Evolutionary conservation across 1,140 invertebrate genomes (phyloP).

Genomic region (Monomorium pharaonis): DNA sequence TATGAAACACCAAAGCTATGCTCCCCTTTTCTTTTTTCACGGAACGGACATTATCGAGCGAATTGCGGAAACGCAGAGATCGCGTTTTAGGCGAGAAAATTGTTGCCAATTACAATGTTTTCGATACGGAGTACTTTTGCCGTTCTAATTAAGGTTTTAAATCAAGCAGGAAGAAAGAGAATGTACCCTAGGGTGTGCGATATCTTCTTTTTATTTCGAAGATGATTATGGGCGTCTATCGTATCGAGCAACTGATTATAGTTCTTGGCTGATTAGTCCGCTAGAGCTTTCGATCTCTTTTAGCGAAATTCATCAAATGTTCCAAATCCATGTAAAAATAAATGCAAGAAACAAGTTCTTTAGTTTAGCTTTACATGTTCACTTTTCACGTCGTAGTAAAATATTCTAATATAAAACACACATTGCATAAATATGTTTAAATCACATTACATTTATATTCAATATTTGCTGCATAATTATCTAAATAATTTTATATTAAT

Average conservation of each 20-base stretch:
- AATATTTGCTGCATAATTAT: too few species aligned
- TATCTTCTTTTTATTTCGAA: constrained; percentile 13
- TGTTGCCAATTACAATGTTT: constrained; percentile 4
- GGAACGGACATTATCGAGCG: not conserved
- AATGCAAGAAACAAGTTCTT: not conserved
- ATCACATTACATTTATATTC: too few species aligned
- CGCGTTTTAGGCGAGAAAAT: not conserved
- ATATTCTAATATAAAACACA: too few species aligned
- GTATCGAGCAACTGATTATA: not conserved
- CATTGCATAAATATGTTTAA: too few species aligned
- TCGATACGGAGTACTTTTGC: not conserved
- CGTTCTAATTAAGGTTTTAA: constrained; percentile 11
- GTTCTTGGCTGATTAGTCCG: not conserved
- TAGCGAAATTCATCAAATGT: not conserved
- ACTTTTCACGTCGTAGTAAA: too few species aligned
- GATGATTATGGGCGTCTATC: not conserved
- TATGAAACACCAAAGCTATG: not conserved
- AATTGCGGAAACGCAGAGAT: constrained; percentile 8
- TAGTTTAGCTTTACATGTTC: not conserved
- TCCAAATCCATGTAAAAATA: not conserved
- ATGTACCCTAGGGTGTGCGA: not conserved
- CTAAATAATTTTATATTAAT: too few species aligned
- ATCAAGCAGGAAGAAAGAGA: not conserved
- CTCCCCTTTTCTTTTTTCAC: not conserved
- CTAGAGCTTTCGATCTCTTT: not conserved